Evolutionary conservation across 2,113 vertebrate genomes (phyloP), one percentile per base, ranked within the genome.

Genomic region (Podarcis raffonei): DNA sequence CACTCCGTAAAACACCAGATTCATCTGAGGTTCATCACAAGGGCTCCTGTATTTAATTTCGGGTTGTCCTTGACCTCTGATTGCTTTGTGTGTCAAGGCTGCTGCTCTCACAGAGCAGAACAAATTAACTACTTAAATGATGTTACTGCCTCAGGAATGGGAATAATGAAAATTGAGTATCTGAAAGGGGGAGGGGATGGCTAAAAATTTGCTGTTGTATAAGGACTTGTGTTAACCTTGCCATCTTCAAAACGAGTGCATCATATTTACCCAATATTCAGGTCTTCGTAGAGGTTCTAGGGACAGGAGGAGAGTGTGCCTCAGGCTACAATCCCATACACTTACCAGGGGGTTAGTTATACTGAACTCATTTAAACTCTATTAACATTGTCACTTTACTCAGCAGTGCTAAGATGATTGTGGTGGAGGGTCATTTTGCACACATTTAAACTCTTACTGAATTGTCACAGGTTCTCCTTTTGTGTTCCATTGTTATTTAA

Each of bases 41-140:
- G 91, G 87, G 77, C 86, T 90, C 87, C 59, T 39, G 37, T 23
- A 91, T 90, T 91, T 90, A 90, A 93, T 94, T 83, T 69, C n/a
- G 83, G 88, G 11, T 85, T 95, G 93, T 89, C 94, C 90, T 90
- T 95, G 92, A 92, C 90, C 92, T 92, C 81, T 79, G 89, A 84
- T 62, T 89, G 89, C 74, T 86, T 65, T 7, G 53, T 42, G 32
- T 85, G 84, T 92, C 94, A 95, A 94, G 93, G 90, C 90, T 93
- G 89, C 65, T 91, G 78, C 91, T 94, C 89, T 88, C 71, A 89
- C 75, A 75, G 78, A 92, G 90, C 92, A 90, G 86, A 90, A 94
- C 93, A 93, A 88, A 85, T 91, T 79, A 92, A 87, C 1, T 4
- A 87, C 90, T 85, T 76, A 84, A 0, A 0, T 80, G 79, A 93